Evolutionary conservation across 2,113 vertebrate genomes (phyloP).

Genomic region (Eulemur macaco): DNA sequence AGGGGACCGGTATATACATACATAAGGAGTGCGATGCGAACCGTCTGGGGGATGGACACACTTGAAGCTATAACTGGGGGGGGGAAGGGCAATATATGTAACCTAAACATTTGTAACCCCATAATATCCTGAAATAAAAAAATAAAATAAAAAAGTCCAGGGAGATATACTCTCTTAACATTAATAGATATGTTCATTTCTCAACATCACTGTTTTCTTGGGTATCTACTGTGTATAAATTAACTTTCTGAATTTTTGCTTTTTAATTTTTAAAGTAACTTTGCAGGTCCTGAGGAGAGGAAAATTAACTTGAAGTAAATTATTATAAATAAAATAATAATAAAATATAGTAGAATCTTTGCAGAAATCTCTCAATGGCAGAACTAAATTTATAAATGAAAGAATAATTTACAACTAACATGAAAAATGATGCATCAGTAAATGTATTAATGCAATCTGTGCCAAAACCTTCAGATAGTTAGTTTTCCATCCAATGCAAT

Average conservation of each 20-base stretch:
- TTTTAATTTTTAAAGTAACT: slow-evolving; percentile 23
- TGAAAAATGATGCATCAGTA: neutral
- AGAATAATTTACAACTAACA: neutral
- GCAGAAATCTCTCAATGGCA: neutral
- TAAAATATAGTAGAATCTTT: neutral
- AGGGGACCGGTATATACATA: too few relatives aligned
- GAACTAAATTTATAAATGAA: neutral
- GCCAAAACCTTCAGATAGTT: neutral
- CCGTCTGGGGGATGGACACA: too few relatives aligned
- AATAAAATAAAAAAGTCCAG: neutral
- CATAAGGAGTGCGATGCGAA: too few relatives aligned
- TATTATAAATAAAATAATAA: neutral
- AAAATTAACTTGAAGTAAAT: slow-evolving; percentile 13
- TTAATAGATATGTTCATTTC: slow-evolving; percentile 37
- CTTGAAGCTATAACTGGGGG: too few relatives aligned
- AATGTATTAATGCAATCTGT: neutral
- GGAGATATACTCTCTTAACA: slow-evolving; percentile 4
- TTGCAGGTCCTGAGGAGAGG: neutral
- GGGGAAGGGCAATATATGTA: too few relatives aligned
- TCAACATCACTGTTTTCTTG: neutral
- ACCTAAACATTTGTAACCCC: too few relatives aligned
- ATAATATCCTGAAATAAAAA: too few relatives aligned
- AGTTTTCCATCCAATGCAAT: neutral
- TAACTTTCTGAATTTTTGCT: neutral
- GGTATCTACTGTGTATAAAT: neutral